Base-by-base conservation (phyloP, 2,113 vertebrate species). In the Junco hyemalis region DNA sequence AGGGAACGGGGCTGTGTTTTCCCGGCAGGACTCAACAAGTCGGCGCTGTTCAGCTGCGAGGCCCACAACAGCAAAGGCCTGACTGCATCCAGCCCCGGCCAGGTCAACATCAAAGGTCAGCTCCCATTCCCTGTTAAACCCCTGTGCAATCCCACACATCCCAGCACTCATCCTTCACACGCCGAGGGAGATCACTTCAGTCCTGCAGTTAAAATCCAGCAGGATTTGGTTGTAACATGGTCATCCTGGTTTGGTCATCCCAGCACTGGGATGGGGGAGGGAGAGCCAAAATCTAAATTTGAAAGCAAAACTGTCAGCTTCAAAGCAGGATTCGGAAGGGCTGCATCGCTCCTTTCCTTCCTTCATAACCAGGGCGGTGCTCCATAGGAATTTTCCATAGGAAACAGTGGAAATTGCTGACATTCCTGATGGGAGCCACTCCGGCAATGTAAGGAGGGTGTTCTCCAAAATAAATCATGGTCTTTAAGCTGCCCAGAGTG, bases 51-150 rank as follows among this genome's bases (percentile, higher is more conserved):
- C 97, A 99, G 98, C 88, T 99, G 99, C 24, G 99, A 99, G 93
- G 99, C 99, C 40, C 95, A 98, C 96, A 99, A 99, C 72, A 60
- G 64, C 3, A 99, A 98, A 92, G 99, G 99, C 12, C 95, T 99
- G 88, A 97, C 98, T 0, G 98, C 98, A 0, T 99, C 98, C 89
- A 98, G 92, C 81, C 98, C 98, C 1, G 98, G 98, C 54, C 98
- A 97, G 38, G 86, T 99, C 97, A 98, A 99, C 86, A 97, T 99
- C 59, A 99, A 99, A 99, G 99, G 99, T 99, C 96, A 96, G 96
- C 44, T 50, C 15, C 9, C 15, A 8, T 36, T 60, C 36, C 35
- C 25, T n/a, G 5, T 17, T 51, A 59, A n/a, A 36, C 19, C 11
- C 18, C 1, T 3, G 18, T 18, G 20, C 50, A 22, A 47, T 50